These are phyloP conservation scores for Napeogenes sylphis DNA, from an alignment of 2,888 invertebrate species.

Conservation along the genomic window DNA sequence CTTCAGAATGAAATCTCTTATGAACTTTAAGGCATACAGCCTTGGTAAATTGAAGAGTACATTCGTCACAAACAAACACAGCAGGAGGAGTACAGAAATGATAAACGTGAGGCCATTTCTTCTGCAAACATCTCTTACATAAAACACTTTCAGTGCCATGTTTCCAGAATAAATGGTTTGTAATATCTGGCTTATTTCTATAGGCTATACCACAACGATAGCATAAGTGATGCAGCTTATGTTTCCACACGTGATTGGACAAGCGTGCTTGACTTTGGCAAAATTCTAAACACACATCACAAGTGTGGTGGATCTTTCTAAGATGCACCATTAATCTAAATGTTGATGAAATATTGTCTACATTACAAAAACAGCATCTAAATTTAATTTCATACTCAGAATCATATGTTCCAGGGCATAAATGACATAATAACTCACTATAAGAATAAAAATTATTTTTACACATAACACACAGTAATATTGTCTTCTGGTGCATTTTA, in stretches of 20 bases:
- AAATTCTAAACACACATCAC: constrained; percentile 91
- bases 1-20: constrained; percentile 85
- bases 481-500: constrained; percentile 90
- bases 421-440: constrained; percentile 90
- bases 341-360: constrained; percentile 88
- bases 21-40: constrained; percentile 91
- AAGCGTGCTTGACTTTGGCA: constrained; percentile 88
- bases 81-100: constrained; percentile 92
- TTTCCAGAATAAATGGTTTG: constrained; percentile 94
- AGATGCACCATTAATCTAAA: constrained; percentile 93
- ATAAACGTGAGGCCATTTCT: constrained; percentile 95
- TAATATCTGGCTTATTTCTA: constrained; percentile 91
- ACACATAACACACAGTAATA: constrained; percentile 91
- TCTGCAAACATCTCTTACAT: constrained; percentile 90
- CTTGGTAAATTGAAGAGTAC: constrained; percentile 83
- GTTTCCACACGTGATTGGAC: constrained; percentile 94
- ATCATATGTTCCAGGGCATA: constrained; percentile 88
- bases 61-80: constrained; percentile 88
- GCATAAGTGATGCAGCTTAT: constrained; percentile 90
- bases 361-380: constrained; percentile 89
- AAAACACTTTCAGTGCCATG: constrained; percentile 92
- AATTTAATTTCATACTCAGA: constrained; percentile 82
- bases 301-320: constrained; percentile 88
- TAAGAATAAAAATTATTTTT: constrained; percentile 91
- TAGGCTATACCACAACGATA: constrained; percentile 93